Conservation (phyloP, 2,797 vertebrate genomes). For the Lophura swinhoii region DNA sequence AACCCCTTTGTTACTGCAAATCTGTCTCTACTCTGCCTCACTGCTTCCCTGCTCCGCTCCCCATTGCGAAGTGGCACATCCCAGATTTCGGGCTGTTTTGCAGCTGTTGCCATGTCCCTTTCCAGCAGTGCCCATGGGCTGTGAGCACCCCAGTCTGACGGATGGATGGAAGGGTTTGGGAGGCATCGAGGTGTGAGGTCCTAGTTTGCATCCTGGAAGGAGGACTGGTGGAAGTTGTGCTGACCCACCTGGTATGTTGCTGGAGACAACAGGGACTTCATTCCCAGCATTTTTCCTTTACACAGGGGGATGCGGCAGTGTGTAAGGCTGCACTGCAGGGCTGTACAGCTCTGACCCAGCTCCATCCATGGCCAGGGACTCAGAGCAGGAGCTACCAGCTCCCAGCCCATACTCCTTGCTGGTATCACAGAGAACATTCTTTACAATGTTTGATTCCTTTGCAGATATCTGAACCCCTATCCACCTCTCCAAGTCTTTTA, state of each 20-base stretch:
- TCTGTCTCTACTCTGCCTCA: neutral
- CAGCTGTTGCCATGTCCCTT: neutral
- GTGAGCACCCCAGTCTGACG: neutral
- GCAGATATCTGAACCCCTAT: neutral
- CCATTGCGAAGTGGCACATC: rapidly evolving
- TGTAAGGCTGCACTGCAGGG: neutral
- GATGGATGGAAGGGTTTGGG: neutral
- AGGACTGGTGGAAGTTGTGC: neutral
- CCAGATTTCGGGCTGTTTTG: neutral
- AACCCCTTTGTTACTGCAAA: constrained; percentile 32
- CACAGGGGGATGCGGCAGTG: neutral
- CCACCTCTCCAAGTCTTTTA: neutral
- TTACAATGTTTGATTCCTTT: neutral
- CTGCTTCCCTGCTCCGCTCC: neutral
- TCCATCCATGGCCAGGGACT: neutral
- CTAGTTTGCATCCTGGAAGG: neutral
- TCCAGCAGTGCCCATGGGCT: neutral
- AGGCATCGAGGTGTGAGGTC: rapidly evolving
- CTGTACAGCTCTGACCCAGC: neutral
- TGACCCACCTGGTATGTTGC: rapidly evolving
- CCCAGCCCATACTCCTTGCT: neutral
- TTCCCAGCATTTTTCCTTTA: neutral
- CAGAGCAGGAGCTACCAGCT: neutral
- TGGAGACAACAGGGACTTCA: neutral
- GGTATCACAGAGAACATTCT: neutral